A percentile compares a stretch with the other conserved stretches of the same genome.
Evolutionary conservation across 2,888 invertebrate species (phyloP).

Genomic region (Hofmannophila pseudospretella): DNA sequence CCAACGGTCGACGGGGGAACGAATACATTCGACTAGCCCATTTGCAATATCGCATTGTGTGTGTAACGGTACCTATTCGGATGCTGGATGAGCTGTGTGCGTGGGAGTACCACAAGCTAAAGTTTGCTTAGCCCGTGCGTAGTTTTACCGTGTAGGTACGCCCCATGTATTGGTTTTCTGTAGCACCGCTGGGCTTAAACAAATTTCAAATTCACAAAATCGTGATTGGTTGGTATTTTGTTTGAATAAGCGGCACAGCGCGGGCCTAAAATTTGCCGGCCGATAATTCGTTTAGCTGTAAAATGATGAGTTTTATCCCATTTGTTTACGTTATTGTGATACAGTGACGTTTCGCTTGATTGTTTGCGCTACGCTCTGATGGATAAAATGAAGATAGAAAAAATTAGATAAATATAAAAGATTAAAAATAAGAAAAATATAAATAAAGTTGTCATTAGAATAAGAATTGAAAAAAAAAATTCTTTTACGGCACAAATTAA

Average conservation of each 20-base stretch:
- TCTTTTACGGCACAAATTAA: no score
- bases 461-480: no score
- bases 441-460: constrained; percentile 27
- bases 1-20: constrained; percentile 61
- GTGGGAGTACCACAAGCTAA: constrained; percentile 39
- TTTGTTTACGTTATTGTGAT: constrained; percentile 46
- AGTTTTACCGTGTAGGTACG: constrained; percentile 53
- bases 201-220: constrained; percentile 77
- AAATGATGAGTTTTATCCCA: constrained; percentile 65
- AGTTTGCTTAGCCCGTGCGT: constrained; percentile 72
- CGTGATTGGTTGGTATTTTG: constrained; percentile 74
- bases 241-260: constrained; percentile 64
- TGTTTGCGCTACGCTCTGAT: constrained; percentile 34
- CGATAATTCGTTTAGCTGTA: constrained; percentile 67
- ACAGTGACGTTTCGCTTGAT: constrained; percentile 32
- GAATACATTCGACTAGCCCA: constrained; percentile 77
- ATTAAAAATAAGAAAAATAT: no score
- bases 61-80: not conserved
- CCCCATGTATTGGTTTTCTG: constrained; percentile 69
- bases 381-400: no score
- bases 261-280: constrained; percentile 54
- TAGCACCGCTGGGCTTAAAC: constrained; percentile 67
- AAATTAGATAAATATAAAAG: no score
- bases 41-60: constrained; percentile 72
- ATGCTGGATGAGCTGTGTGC: constrained; percentile 21